A percentile compares a stretch with the other conserved stretches of the same genome.
Conservation (phyloP, 2,888 invertebrate genomes). For the Latheticus oryzae region DNA sequence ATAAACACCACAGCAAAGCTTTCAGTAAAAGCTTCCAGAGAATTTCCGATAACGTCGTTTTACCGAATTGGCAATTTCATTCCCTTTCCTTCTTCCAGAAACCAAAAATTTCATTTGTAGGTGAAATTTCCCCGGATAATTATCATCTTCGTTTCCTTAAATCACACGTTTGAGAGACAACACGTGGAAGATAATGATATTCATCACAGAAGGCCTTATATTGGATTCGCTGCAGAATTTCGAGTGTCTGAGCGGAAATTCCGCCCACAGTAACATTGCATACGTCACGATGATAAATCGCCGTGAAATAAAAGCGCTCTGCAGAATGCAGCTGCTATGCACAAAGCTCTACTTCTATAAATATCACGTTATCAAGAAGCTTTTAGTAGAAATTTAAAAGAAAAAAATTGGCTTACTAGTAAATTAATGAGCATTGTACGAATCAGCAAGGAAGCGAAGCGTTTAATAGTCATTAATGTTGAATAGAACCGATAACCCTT, state of each 20-base stretch:
- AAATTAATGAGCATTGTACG: neutral
- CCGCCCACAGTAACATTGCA: conserved; percentile 43
- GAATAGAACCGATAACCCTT: conserved; percentile 42
- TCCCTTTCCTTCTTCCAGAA: conserved; percentile 33
- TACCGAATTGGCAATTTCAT: conserved; percentile 39
- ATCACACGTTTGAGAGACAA: conserved; percentile 19
- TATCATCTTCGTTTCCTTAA: conserved; percentile 21
- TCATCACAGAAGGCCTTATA: conserved; percentile 27
- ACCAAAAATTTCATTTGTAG: conserved; percentile 37
- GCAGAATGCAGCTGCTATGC: conserved; percentile 31
- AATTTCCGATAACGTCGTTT: conserved; percentile 41
- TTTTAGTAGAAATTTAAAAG: conserved; percentile 11
- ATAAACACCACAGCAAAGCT: conserved; percentile 38
- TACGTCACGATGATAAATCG: conserved; percentile 45
- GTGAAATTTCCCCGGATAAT: conserved; percentile 13
- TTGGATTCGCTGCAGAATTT: conserved; percentile 29
- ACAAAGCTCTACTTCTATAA: conserved; percentile 7
- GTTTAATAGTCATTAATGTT: no score
- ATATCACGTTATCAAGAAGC: conserved; percentile 11
- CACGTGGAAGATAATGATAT: conserved; percentile 21
- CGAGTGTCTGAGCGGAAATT: conserved; percentile 35
- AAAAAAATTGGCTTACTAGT: no score
- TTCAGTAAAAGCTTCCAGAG: conserved; percentile 36
- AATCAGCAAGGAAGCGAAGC: no score
- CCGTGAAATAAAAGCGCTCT: conserved; percentile 9